Percentiles rank a stretch among this genome's conserved stretches.
These are phyloP conservation scores for Tachina grossa DNA, from an alignment of 2,888 invertebrate genomes.

Conservation along the genomic window DNA sequence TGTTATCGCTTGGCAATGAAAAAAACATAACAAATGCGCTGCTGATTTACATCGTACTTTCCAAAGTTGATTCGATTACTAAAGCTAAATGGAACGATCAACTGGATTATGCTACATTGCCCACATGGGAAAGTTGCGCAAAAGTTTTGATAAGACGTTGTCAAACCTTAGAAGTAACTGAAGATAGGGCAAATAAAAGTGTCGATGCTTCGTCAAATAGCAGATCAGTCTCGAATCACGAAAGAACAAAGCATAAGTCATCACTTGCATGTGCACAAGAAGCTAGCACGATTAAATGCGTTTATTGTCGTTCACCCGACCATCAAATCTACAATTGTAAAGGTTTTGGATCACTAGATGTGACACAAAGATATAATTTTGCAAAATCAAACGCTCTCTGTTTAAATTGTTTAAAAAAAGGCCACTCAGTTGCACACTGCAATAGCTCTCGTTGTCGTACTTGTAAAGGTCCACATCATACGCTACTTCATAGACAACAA, in stretches of 20 bases:
- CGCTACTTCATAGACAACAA: constrained; percentile 5
- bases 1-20: constrained; percentile 13
- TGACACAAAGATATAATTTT: constrained; percentile 18
- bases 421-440: constrained; percentile 4
- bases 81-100: constrained; percentile 50
- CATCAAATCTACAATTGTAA: constrained; percentile 3
- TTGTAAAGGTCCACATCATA: background rate
- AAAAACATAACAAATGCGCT: constrained; percentile 14
- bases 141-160: constrained; percentile 6
- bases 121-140: constrained; percentile 22
- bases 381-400: constrained; percentile 18
- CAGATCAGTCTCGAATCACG: too few species aligned
- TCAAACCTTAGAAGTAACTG: background rate
- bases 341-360: background rate
- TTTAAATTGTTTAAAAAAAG: constrained; percentile 21
- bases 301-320: too few species aligned
- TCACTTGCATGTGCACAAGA: background rate
- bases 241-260: background rate
- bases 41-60: constrained; percentile 17
- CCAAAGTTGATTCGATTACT: constrained; percentile 37
- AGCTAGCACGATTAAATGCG: too few species aligned
- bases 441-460: background rate
- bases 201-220: too few species aligned
- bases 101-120: constrained; percentile 2
- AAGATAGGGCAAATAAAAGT: background rate